Evolutionary conservation across 2,888 invertebrate genomes (phyloP), one percentile per base, ranked within the genome.

Genomic region (Pachycephus smyrnensis): DNA sequence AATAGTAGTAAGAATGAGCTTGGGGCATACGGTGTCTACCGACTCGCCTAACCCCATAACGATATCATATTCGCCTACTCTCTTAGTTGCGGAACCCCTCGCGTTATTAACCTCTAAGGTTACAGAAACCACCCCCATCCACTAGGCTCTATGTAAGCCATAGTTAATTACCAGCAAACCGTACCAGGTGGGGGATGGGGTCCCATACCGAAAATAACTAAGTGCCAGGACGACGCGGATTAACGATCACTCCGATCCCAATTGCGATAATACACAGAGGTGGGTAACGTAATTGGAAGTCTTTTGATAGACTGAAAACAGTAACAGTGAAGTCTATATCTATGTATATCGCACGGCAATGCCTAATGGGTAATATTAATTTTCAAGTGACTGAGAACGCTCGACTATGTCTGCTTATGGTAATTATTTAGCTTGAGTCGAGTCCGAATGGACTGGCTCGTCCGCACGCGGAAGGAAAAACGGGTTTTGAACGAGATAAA

Each of bases 41-140:
- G 15, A 31, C 84, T 55, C 55, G 55, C 23, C 23, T 55, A 55
- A 55, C 88, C 88, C 86, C 86, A 86, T 89, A 89, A 90, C 88
- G 87, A 90, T 90, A 90, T 90, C 89, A 89, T 90, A 90, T 90
- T 89, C 89, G 86, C 85, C 83, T 76, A 55, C 78, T 77, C 74
- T 35, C 55, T 23, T 23, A 55, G 55, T 55, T 55, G 55, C 55
- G 55, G 32, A 71, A 71, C 84, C 82, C 81, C 78, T 77, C 82
- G 86, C 90, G 89, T 91, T 90, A 90, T 91, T 90, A 91, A 90
- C 88, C 89, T 90, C 88, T 91, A 89, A 89, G 88, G 90, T 91
- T 91, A 90, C 91, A 86, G 80, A 84, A 87, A 36, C 75, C 86
- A 86, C 89, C 89, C 88, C 86, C 84, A 82, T 55, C 55, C 80